Evolutionary conservation across 2,113 vertebrate genomes (phyloP), one percentile per base, ranked within the genome.

Genomic region (Catharus fuscescens): DNA sequence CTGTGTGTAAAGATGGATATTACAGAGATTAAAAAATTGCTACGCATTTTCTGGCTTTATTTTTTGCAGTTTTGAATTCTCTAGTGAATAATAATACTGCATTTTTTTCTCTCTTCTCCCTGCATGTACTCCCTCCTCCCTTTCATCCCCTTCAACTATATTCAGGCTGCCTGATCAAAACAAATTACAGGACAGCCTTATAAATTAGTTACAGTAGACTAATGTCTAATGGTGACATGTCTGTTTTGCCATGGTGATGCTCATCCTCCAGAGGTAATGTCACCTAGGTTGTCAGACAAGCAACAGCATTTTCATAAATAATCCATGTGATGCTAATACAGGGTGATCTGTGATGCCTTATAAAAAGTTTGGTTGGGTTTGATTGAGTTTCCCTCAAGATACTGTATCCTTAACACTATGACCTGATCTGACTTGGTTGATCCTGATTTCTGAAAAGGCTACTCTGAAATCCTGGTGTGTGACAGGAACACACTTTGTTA

Each of bases 181-280:
- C 95, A 97, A 97, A 97, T 95, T 96, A 96, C 93, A 96, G 96
- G 96, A 97, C 96, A 97, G 96, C 90, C 94, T 97, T 97, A 97
- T 96, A 94, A 97, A 97, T 97, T 97, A 97, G 94, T 97, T 97
- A 97, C 93, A 96, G 92, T 97, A 95, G 95, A 96, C 96, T 97
- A 96, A 96, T 94, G 94, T 96, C 94, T 94, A 97, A 96, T 86
- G 91, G 96, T 97, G 95, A 97, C 96, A 96, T 94, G 95, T 96
- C 97, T 97, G 92, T 97, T 97, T 96, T 97, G 85, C 96, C 93
- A 96, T 96, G 90, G 95, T 97, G 96, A 97, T 97, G 96, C 84
- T 95, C 97, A 96, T 97, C 91, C 95, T 97, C 97, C 91, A 95
- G 96, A 97, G 96, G 95, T 97, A 97, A 97, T 96, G 96, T 97